A percentile compares a stretch with the other conserved stretches of the same genome.
Evolutionary conservation across 2,888 invertebrate species (phyloP).

Genomic region (Drosophila vallismaia): DNA sequence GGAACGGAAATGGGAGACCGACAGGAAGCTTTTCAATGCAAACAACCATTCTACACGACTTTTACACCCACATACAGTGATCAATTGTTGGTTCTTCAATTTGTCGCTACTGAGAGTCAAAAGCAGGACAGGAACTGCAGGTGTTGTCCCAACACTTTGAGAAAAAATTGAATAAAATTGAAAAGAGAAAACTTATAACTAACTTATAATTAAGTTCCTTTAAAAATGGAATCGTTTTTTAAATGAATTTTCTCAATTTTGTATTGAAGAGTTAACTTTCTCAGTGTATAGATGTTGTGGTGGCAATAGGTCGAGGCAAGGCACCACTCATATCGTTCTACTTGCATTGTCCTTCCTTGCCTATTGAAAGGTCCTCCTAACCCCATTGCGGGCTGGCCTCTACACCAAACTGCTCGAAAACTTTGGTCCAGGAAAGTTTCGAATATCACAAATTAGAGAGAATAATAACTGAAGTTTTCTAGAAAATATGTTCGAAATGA

Average conservation of each 20-base stretch:
- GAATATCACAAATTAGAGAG: slow-evolving; percentile 2
- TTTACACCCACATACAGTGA: neutral
- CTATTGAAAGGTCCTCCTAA: slow-evolving; percentile 25
- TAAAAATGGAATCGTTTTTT: neutral
- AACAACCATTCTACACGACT: slow-evolving; percentile 28
- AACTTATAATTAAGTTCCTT: too few relatives aligned
- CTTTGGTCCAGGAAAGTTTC: slow-evolving; percentile 6
- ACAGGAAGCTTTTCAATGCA: slow-evolving; percentile 52
- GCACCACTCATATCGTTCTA: slow-evolving; percentile 25
- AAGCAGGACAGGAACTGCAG: slow-evolving; percentile 31
- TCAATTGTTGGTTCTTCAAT: slow-evolving; percentile 55
- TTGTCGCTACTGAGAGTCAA: slow-evolving; percentile 44
- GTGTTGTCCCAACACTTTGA: slow-evolving; percentile 27
- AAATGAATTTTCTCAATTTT: neutral
- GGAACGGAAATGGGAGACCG: slow-evolving; percentile 53
- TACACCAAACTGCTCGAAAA: neutral
- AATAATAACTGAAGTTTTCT: slow-evolving; percentile 10
- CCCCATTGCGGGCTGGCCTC: slow-evolving; percentile 33
- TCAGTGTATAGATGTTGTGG: neutral
- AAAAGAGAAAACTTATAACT: too few relatives aligned
- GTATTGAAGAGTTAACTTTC: neutral
- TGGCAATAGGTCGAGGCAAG: slow-evolving; percentile 1
- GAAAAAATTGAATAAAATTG: neutral
- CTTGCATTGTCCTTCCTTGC: slow-evolving; percentile 36
- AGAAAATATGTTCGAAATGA: slow-evolving; percentile 18